Base-by-base conservation (phyloP, 1,140 invertebrate species). In the Neodiprion virginianus region DNA sequence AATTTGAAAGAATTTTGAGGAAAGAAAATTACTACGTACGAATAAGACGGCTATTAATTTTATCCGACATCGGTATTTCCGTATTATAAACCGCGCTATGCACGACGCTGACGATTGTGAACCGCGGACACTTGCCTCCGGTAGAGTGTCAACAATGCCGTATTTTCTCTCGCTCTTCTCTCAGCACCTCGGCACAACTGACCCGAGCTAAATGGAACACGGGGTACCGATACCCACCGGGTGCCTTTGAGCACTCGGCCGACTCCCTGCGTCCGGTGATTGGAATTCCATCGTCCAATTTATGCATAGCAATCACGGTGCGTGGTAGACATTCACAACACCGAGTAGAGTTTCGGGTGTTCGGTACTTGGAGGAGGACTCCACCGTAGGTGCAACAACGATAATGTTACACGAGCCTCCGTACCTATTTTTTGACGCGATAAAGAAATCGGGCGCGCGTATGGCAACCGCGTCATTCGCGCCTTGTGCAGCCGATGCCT, bases 251-350 rank as follows among this genome's bases (percentile, higher is more conserved):
- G 53, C 53, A 61, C 53, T 61, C 67, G 67, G 67, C 67, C 67
- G 67, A 69, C 67, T 47, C 67, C 67, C 40, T 69, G 0, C 67
- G 67, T 23, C 21, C 67, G 67, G 67, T 69, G 67, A 69, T 69
- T 69, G 67, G 67, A 69, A 69, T 69, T 69, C 67, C 67, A 69
- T 69, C 67, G 67, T 69, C 17, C 67, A 69, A 69, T 69, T 69
- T 69, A 69, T 69, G 67, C 67, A 69, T 69, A 69, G 67, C 67
- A 69, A 69, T 69, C 67, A 69, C 12, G 21, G 17, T 17, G 10
- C 14, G 11, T 11, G 4, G 40, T 23, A 69, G 4, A 61, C 53
- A 61, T 61, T 61, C 53, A 61, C 53, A 61, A 12, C n/a, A 12
- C 3, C 53, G 53, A 61, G 53, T 61, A 40, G 28, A 40, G n/a